Conservation (phyloP, 2,797 vertebrate species). For the Helicolenus hilgendorfi region DNA sequence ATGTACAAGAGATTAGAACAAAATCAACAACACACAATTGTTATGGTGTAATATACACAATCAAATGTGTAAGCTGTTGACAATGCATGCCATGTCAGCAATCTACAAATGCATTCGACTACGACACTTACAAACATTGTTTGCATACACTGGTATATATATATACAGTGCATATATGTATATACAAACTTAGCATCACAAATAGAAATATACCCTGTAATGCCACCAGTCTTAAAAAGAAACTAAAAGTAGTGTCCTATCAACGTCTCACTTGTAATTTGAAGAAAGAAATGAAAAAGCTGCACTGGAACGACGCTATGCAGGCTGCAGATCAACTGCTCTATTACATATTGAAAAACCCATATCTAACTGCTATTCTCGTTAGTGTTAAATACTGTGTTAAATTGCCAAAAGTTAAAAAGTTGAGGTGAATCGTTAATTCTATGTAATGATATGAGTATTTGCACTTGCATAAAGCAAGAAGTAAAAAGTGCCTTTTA, state of each 20-base stretch:
- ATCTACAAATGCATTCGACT: constrained; percentile 83
- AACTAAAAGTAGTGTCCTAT: constrained; percentile 79
- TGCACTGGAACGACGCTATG: constrained; percentile 69
- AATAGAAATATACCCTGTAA: constrained; percentile 90
- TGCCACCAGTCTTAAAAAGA: constrained; percentile 82
- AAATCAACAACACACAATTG: constrained; percentile 79
- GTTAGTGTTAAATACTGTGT: constrained; percentile 78
- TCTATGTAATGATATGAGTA: constrained; percentile 71
- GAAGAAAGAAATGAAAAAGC: constrained; percentile 66
- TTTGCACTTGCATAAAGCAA: constrained; percentile 75
- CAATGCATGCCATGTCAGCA: constrained; percentile 83
- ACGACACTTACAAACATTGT: constrained; percentile 83
- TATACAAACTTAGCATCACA: constrained; percentile 82
- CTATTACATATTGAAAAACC: constrained; percentile 71
- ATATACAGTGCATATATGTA: constrained; percentile 77
- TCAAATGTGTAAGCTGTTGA: constrained; percentile 83
- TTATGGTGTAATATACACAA: constrained; percentile 87
- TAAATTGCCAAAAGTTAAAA: constrained; percentile 63
- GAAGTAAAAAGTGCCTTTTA: constrained; percentile 79
- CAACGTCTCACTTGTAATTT: constrained; percentile 63
- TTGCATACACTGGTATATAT: constrained; percentile 87
- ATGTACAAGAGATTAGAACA: constrained; percentile 83
- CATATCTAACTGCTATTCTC: constrained; percentile 68
- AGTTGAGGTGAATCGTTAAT: constrained; percentile 69
- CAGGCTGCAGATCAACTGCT: constrained; percentile 86